These are phyloP conservation scores for Meteorus colon DNA, from an alignment of 2,888 invertebrate species.

Conservation along the genomic window DNA sequence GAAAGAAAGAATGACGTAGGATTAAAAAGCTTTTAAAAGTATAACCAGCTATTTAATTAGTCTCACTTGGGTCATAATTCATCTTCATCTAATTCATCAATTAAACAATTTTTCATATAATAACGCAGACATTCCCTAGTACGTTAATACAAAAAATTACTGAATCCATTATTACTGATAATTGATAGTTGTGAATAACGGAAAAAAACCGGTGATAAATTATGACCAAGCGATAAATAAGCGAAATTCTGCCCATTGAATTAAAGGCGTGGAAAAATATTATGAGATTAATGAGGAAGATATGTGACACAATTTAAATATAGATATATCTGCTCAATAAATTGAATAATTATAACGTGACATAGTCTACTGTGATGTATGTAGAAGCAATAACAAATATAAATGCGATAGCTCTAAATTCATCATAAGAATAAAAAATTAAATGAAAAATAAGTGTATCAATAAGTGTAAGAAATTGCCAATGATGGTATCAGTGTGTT, in stretches of 20 bases:
- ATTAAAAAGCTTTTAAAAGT: slow-evolving; percentile 1
- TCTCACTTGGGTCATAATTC: neutral
- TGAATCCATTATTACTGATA: no score
- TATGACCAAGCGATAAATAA: slow-evolving; percentile 13
- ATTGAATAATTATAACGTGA: slow-evolving; percentile 14
- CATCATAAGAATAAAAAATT: neutral
- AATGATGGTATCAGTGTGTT: neutral
- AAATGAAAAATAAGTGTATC: neutral
- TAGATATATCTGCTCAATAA: slow-evolving; percentile 21
- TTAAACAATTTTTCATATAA: neutral
- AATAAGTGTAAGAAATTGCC: neutral
- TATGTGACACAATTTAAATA: slow-evolving; percentile 44
- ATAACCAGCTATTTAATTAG: neutral
- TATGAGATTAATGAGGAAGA: slow-evolving; percentile 53
- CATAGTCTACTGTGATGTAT: neutral
- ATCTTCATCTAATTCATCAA: neutral
- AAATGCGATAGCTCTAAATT: neutral
- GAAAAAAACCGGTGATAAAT: slow-evolving; percentile 38
- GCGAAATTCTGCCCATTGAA: slow-evolving; percentile 24
- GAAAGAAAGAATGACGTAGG: slow-evolving; percentile 23
- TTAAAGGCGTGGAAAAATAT: slow-evolving; percentile 38
- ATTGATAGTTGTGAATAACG: neutral
- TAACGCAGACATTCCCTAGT: neutral
- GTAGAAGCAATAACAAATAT: neutral
- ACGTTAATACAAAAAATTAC: neutral